phyloP scores from a whole-genome alignment of 2,113 vertebrate genomes.

The Eclectus roratus region DNA sequence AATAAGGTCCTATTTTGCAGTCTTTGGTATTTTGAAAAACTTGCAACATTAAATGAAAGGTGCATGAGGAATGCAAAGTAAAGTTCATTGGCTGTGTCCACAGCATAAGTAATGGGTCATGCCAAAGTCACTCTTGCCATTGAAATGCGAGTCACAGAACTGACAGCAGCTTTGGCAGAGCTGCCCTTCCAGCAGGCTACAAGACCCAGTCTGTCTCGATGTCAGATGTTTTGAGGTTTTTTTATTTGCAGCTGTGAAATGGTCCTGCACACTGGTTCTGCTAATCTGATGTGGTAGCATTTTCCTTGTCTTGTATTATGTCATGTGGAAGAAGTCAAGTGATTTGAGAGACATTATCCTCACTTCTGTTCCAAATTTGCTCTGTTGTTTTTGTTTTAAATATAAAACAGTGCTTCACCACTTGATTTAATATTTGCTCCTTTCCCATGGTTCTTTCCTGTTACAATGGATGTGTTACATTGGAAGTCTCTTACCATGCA shows the following conservation, averaged over 20 bases:
- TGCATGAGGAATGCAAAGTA: not conserved
- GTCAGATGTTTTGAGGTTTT: not conserved
- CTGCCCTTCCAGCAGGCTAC: not conserved
- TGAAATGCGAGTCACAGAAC: not conserved
- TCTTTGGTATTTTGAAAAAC: not conserved
- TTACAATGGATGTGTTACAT: not conserved
- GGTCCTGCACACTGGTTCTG: not conserved
- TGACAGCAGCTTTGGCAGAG: not conserved
- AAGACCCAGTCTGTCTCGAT: not conserved
- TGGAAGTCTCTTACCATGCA: rapidly evolving
- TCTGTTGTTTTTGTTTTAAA: not conserved
- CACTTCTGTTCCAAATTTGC: not conserved
- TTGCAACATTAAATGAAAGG: not conserved
- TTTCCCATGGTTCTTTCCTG: not conserved
- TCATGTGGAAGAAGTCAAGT: not conserved
- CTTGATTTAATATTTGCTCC: not conserved
- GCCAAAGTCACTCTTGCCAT: not conserved
- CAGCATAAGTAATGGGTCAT: not conserved
- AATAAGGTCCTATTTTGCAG: not conserved
- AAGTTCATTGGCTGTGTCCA: not conserved
- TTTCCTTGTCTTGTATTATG: not conserved
- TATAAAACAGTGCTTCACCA: not conserved
- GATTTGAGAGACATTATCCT: not conserved
- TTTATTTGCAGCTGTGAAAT: not conserved
- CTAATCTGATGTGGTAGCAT: not conserved